These are phyloP conservation scores for Microchirus variegatus DNA, from an alignment of 2,797 vertebrate genomes.

Conservation along the genomic window DNA sequence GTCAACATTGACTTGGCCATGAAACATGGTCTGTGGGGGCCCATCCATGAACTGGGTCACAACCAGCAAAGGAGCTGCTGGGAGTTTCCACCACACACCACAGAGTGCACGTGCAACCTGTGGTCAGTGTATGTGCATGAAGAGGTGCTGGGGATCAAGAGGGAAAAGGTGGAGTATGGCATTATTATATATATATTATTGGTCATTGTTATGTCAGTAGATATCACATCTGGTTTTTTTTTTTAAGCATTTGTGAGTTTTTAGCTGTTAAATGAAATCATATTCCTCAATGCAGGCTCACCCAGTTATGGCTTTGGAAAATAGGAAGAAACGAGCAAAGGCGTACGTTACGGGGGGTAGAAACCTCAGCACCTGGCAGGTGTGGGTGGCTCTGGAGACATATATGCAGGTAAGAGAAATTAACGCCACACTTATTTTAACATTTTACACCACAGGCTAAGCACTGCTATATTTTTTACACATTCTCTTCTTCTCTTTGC, in stretches of 20 bases:
- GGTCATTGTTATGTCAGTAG: neutral
- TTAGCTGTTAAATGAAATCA: too few species aligned
- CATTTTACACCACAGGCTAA: neutral
- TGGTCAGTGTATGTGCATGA: slow-evolving; percentile 94
- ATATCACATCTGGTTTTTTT: too few species aligned
- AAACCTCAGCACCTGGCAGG: slow-evolving; percentile 67
- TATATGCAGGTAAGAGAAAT: slow-evolving; percentile 87
- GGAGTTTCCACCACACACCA: slow-evolving; percentile 89
- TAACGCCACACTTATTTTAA: neutral
- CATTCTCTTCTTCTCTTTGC: neutral
- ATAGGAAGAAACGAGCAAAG: slow-evolving; percentile 56
- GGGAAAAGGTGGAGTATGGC: slow-evolving; percentile 58
- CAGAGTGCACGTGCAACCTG: slow-evolving; percentile 93
- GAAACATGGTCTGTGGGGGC: slow-evolving; percentile 82
- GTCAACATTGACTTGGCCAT: slow-evolving; percentile 28
- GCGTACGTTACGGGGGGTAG: slow-evolving; percentile 65
- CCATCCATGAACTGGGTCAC: slow-evolving; percentile 91
- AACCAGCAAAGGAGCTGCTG: slow-evolving; percentile 87
- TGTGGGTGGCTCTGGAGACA: slow-evolving; percentile 89
- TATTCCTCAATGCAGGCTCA: slow-evolving; percentile 68
- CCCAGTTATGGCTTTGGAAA: slow-evolving; percentile 15
- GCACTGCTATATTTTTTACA: too few species aligned
- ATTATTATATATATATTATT: too few species aligned
- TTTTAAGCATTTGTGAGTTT: too few species aligned
- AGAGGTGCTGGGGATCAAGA: slow-evolving; percentile 81